Conservation (phyloP, 2,888 invertebrate species). For the Drosophila colorata region DNA sequence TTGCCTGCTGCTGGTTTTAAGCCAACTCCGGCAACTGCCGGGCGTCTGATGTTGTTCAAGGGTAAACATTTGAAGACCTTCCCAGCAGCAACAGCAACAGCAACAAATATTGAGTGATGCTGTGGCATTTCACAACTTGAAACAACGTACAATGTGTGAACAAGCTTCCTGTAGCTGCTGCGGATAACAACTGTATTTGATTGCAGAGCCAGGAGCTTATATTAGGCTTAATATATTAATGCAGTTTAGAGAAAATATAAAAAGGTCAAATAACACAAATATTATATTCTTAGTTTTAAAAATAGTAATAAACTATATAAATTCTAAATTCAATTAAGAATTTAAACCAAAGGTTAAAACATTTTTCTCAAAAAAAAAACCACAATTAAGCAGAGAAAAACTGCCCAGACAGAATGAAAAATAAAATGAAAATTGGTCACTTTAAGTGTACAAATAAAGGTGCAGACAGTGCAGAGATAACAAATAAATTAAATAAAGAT, state of each 20-base stretch:
- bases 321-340: not conserved
- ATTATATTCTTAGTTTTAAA: not conserved
- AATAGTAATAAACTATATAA: no score
- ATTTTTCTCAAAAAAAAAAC: no score
- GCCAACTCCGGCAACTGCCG: not conserved
- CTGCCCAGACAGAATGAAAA: no score
- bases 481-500: no score
- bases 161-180: not conserved
- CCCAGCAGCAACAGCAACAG: not conserved
- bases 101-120: constrained; percentile 2
- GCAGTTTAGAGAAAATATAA: not conserved
- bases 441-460: no score
- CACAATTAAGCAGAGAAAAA: no score
- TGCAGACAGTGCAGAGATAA: no score
- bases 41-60: no score
- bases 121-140: not conserved
- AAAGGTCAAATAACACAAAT: not conserved
- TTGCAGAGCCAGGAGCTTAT: not conserved
- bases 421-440: no score
- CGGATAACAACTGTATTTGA: not conserved
- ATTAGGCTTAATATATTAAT: not conserved
- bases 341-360: no score
- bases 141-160: not conserved
- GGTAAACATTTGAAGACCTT: not conserved
- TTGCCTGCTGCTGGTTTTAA: constrained; percentile 7